phyloP scores from a whole-genome alignment of 2,888 invertebrate genomes.

The Nebria salina region DNA sequence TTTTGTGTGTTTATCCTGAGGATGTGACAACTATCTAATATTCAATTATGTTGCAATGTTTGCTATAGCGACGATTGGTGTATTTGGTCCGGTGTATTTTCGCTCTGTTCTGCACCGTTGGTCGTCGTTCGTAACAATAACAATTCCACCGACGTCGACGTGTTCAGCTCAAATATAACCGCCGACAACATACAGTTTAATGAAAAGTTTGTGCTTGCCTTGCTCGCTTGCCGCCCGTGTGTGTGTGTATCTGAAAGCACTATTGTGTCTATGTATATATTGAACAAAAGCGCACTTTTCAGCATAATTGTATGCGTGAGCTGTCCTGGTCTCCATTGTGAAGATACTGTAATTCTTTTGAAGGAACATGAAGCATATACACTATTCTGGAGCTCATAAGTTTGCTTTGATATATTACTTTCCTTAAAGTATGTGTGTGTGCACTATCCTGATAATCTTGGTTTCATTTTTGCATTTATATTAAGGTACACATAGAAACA shows the following conservation, averaged over 20 bases:
- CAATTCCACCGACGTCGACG: conserved; percentile 4
- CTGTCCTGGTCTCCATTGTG: background rate
- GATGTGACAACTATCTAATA: too few species aligned
- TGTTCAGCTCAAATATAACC: conserved; percentile 22
- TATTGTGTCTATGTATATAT: background rate
- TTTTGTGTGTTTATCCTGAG: too few species aligned
- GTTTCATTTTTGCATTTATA: too few species aligned
- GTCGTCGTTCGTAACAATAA: conserved; percentile 14
- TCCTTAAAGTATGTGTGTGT: too few species aligned
- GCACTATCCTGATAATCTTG: too few species aligned
- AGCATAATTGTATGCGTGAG: background rate
- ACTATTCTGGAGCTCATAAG: background rate
- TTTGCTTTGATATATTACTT: background rate
- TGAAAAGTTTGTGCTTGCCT: conserved; percentile 34
- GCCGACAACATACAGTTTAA: conserved; percentile 30
- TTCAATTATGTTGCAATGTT: too few species aligned
- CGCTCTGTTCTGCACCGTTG: background rate
- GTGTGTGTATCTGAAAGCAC: background rate
- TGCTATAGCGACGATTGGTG: too few species aligned
- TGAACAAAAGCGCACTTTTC: background rate
- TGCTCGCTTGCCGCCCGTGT: conserved; percentile 18
- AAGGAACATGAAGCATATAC: background rate
- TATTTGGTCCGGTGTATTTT: background rate
- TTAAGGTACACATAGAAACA: too few species aligned
- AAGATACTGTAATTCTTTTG: background rate